Evolutionary conservation across 1,140 invertebrate genomes (phyloP).

Genomic region (Brachionus sp.): DNA sequence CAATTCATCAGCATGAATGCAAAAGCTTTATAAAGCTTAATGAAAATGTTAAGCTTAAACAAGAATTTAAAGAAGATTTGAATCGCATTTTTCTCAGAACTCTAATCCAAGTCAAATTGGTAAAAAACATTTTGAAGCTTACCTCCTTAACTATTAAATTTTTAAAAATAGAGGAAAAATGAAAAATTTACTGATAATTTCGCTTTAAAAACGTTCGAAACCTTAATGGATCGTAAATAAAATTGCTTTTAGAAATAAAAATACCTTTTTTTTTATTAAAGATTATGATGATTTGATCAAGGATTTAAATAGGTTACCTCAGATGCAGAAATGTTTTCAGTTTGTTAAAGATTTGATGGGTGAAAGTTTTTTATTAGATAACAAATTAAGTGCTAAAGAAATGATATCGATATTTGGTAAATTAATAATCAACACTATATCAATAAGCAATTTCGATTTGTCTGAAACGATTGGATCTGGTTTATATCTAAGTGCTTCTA

Average conservation of each 20-base stretch:
- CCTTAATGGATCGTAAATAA: constrained; percentile 29
- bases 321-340: constrained; percentile 3
- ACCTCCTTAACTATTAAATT: neutral
- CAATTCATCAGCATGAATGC: constrained; percentile 17
- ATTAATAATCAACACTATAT: neutral
- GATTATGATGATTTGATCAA: constrained; percentile 34
- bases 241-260: neutral
- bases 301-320: neutral
- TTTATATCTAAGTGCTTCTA: constrained; percentile 11
- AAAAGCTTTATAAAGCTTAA: neutral
- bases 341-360: constrained; percentile 18
- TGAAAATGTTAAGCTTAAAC: neutral
- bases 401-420: constrained; percentile 23
- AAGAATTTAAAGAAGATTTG: constrained; percentile 7
- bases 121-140: neutral
- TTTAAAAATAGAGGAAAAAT: neutral
- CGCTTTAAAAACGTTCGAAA: neutral
- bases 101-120: neutral
- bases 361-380: neutral
- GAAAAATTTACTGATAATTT: neutral
- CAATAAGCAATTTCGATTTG: constrained; percentile 19
- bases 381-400: neutral
- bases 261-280: neutral
- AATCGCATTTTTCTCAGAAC: constrained; percentile 7
- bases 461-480: constrained; percentile 36